Conservation (phyloP, 2,113 vertebrate genomes). For the Miniopterus natalensis region DNA sequence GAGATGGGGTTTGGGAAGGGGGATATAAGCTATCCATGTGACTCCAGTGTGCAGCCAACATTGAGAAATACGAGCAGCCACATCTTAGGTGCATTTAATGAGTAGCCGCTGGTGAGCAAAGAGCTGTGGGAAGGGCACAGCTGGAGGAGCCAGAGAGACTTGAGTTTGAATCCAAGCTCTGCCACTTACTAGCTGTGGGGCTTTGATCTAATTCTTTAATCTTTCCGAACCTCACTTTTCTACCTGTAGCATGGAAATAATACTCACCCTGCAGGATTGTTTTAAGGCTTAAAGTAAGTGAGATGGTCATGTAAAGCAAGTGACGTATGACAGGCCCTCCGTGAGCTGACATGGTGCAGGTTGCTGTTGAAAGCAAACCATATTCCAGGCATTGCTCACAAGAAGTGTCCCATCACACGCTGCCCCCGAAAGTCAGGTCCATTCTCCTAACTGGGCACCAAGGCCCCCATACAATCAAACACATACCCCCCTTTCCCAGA, state of each 20-base stretch:
- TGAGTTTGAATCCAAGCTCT: slow-evolving; percentile 23
- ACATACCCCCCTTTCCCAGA: not conserved
- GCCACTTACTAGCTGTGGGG: not conserved
- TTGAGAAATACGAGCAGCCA: not conserved
- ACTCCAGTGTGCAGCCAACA: not conserved
- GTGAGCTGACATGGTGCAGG: not conserved
- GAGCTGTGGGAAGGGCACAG: not conserved
- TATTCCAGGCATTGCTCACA: not conserved
- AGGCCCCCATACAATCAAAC: not conserved
- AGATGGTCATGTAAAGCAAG: not conserved
- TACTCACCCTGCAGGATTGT: not conserved
- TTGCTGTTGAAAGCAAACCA: not conserved
- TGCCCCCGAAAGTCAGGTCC: not conserved
- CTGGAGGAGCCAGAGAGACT: not conserved
- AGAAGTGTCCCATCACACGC: not conserved
- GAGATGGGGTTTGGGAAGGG: not conserved
- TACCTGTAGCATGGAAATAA: not conserved
- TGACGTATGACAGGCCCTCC: not conserved
- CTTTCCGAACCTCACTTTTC: not conserved
- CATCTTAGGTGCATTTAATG: not conserved
- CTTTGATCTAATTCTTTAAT: not conserved
- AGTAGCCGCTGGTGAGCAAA: not conserved
- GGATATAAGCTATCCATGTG: not conserved
- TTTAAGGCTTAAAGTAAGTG: not conserved
- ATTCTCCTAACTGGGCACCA: not conserved